phyloP scores from a whole-genome alignment of 2,797 vertebrate genomes.

The Pipistrellus nathusii region DNA sequence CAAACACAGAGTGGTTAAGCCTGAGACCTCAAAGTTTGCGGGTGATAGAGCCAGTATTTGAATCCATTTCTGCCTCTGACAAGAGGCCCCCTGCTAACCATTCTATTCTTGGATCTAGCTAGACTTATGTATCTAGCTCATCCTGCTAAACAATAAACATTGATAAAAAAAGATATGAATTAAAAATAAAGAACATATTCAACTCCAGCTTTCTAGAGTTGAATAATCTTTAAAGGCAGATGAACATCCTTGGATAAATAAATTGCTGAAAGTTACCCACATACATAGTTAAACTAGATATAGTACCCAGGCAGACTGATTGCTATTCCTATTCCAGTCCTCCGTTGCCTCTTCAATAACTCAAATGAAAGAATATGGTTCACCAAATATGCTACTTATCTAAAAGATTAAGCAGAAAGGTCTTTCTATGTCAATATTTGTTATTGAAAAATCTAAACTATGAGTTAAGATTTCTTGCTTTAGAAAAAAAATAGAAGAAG shows the following conservation, averaged over 20 bases:
- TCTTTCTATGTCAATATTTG: not conserved
- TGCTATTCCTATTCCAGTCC: not conserved
- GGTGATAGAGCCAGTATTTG: not conserved
- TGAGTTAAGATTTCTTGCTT: not conserved
- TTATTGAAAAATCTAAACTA: conserved; percentile 28
- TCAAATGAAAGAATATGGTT: conserved; percentile 16
- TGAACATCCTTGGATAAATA: not conserved
- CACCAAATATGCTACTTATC: conserved; percentile 1
- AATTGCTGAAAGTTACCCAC: not conserved
- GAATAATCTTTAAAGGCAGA: conserved; percentile 30
- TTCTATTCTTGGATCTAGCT: not conserved
- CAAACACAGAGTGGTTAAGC: not conserved
- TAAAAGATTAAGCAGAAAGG: not conserved
- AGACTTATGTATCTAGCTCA: not conserved
- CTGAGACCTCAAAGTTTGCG: not conserved
- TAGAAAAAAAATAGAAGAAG: not conserved
- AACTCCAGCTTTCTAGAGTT: not conserved
- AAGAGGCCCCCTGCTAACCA: not conserved
- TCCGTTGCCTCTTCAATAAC: not conserved
- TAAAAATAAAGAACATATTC: conserved; percentile 23
- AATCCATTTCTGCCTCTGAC: not conserved
- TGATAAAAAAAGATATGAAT: not conserved
- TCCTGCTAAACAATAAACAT: not conserved
- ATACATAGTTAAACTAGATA: not conserved
- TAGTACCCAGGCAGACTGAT: not conserved